A percentile compares a stretch with the other conserved stretches of the same genome.
Evolutionary conservation across 2,113 vertebrate genomes (phyloP).

Genomic region (Ranitomeya variabilis): DNA sequence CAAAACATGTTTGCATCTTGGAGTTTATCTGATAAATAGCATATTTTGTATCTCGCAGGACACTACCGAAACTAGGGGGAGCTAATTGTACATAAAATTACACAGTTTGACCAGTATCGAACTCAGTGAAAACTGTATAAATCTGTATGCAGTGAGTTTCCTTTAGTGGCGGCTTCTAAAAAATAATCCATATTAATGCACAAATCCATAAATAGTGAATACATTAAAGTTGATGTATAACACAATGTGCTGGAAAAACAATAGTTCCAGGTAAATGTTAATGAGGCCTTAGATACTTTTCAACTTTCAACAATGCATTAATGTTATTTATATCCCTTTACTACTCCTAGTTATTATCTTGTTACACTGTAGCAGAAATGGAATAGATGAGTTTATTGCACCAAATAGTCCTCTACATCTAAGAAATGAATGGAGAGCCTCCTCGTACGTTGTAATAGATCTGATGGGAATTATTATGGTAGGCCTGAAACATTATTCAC

Average conservation of each 20-base stretch:
- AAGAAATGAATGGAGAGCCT: neutral
- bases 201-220: neutral
- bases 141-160: too few species aligned
- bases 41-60: too few species aligned
- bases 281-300: neutral
- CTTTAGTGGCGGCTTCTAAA: too few species aligned
- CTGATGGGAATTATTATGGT: neutral
- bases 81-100: too few species aligned
- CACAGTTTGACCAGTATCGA: too few species aligned
- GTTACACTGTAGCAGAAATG: neutral
- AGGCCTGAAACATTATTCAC: neutral
- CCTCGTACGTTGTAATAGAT: neutral
- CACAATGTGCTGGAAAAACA: neutral
- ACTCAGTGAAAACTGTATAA: too few species aligned
- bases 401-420: neutral
- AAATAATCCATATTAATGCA: neutral
- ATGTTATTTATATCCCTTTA: conserved; percentile 8
- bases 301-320: neutral
- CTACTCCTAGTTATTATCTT: neutral
- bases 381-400: neutral
- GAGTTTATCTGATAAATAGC: too few species aligned
- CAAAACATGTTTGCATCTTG: too few species aligned
- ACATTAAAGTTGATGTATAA: neutral
- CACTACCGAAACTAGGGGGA: too few species aligned
- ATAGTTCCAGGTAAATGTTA: neutral